Evolutionary conservation across 2,888 invertebrate species (phyloP), one percentile per base, ranked within the genome.

Genomic region (Ethmia dodecea): DNA sequence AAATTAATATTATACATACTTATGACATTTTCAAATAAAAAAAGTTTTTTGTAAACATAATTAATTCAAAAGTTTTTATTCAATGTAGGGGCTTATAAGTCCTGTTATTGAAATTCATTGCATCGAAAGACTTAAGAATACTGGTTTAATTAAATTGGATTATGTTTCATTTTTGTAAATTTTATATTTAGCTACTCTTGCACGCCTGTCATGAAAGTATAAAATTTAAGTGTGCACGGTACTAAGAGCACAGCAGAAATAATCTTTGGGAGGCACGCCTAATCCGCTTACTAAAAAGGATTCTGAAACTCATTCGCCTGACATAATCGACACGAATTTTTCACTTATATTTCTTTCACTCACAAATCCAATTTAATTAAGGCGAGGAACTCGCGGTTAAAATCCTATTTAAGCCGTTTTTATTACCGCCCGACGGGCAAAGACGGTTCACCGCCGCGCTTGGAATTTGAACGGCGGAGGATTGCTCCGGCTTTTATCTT

Each of bases 321-420:
- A 74, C 70, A 75, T 76, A 81, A 84, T 81, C 79, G 80, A 83
- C 81, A 80, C 69, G 78, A 78, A 72, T 80, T 81, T 80, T 81
- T 79, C 77, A 77, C 79, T 76, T 80, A 81, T 75, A 83, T 81
- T 81, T 81, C 83, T 79, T 84, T 81, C 74, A 74, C 67, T 77
- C 75, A 73, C 81, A 83, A 81, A 86, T 86, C 83, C 81, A 84
- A 84, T 86, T 84, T 86, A 86, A 86, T 86, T 86, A 86, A 84
- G 79, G 81, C 81, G 74, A 70, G 77, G 75, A 81, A 79, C 79
- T 78, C 79, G 84, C 75, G 83, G 86, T 83, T 81, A 78, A 83
- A 84, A 84, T 84, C 86, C 83, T 80, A 77, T 84, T 80, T 84
- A 79, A 86, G 84, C 83, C 80, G 80, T 84, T 86, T 86, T 84